Evolutionary conservation across 2,113 vertebrate species (phyloP), one percentile per base, ranked within the genome.

Genomic region (Scophthalmus maximus): DNA sequence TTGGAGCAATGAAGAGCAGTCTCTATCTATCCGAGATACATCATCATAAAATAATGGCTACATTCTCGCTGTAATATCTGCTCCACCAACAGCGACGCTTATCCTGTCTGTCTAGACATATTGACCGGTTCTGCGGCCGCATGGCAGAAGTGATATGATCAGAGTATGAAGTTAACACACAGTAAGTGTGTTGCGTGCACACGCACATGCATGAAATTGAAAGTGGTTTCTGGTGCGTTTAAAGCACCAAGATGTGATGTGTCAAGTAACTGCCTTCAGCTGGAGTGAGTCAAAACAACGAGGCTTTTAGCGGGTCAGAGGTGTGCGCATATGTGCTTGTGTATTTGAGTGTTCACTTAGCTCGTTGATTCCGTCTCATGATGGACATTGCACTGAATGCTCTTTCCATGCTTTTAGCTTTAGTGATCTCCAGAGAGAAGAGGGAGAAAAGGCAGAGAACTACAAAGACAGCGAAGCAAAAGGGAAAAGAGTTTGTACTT

Each of bases 291-390:
- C 22, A 36, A 78, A 79, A 71, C 66, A 65, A 68, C 20, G 7
- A 69, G 56, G 79, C 82, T 90, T 83, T 90, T 58, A 87, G 75
- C 47, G 49, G 75, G 82, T 67, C 77, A 76, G 71, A 78, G 64
- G 58, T 79, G 18, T 40, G 22, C 53, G 51, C 70, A 59, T 23
- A 5, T 44, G 40, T 18, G 56, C 29, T 10, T 76, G 61, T 53
- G 68, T 75, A 62, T 72, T 38, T 62, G 58, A 79, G 65, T 46
- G 46, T 47, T 78, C 76, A 87, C 82, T 87, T 25, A 70, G 56
- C 68, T n/a, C 65, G 72, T 52, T 75, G 68, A 68, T 82, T 83
- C 81, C 76, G 84, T 83, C 71, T 63, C 44, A 65, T 76, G 71
- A 66, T 56, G 64, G 52, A 49, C 27, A 26, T 3, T 66, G 65